Evolutionary conservation across 2,888 invertebrate species (phyloP).

Genomic region (Macaria liturata): DNA sequence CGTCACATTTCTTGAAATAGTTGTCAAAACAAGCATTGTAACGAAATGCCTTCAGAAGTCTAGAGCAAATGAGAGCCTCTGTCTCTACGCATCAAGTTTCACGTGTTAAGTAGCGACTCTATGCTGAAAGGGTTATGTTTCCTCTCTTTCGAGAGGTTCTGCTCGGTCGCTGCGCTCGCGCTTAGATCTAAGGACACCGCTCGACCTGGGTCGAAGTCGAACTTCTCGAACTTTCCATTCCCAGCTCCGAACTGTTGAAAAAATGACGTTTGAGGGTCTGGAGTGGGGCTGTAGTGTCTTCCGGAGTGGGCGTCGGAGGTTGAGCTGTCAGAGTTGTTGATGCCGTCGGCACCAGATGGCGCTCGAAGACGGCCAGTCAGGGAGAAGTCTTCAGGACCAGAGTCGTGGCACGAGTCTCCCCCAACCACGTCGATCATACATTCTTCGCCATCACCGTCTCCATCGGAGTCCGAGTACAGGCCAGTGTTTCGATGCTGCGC

Average conservation of each 20-base stretch:
- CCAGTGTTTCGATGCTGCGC: constrained; percentile 88
- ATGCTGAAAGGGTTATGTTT: constrained; percentile 94
- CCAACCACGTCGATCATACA: constrained; percentile 95
- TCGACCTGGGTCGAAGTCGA: constrained; percentile 77
- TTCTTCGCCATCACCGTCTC: constrained; percentile 85
- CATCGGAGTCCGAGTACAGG: constrained; percentile 83
- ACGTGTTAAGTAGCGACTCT: constrained; percentile 92
- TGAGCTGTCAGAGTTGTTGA: constrained; percentile 84
- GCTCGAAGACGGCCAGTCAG: constrained; percentile 83
- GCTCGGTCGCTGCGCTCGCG: constrained; percentile 68
- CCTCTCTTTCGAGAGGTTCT: constrained; percentile 80
- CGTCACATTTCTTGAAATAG: too few species aligned
- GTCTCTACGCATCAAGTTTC: constrained; percentile 63
- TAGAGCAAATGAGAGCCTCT: constrained; percentile 62
- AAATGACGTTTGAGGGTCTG: constrained; percentile 74
- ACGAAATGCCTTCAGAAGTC: constrained; percentile 51
- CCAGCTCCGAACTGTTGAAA: constrained; percentile 72
- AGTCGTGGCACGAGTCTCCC: constrained; percentile 88
- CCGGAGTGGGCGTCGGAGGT: constrained; percentile 75
- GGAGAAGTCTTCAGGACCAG: constrained; percentile 85
- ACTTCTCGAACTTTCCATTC: constrained; percentile 71
- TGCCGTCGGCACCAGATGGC: constrained; percentile 82
- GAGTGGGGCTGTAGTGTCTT: constrained; percentile 73
- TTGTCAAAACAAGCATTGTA: constrained; percentile 56
- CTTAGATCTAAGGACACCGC: constrained; percentile 79